Evolutionary conservation across 2,113 vertebrate genomes (phyloP).

Genomic region (Pseudopodoces humilis): DNA sequence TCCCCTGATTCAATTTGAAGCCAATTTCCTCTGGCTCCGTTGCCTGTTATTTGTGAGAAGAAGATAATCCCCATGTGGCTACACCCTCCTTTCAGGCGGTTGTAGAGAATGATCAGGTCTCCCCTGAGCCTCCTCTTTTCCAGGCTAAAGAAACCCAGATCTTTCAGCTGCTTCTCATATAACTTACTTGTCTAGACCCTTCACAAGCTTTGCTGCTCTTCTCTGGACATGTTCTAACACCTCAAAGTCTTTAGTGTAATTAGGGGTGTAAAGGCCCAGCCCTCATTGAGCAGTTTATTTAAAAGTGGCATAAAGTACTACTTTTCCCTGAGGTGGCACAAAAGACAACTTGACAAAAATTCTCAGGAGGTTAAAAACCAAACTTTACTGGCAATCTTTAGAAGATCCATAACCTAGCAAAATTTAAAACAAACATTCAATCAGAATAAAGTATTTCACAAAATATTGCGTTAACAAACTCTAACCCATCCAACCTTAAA

Average conservation of each 20-base stretch:
- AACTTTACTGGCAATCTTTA: background rate
- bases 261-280: background rate
- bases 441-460: background rate
- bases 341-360: background rate
- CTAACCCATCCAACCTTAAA: background rate
- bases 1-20: background rate
- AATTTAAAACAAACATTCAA: background rate
- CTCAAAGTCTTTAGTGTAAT: too few relatives aligned
- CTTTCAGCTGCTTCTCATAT: background rate
- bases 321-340: background rate
- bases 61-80: background rate
- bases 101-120: background rate
- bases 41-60: background rate
- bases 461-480: background rate
- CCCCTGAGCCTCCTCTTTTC: background rate
- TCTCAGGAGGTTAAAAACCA: background rate
- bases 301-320: background rate
- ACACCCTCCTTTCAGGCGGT: background rate
- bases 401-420: background rate
- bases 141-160: background rate
- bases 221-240: background rate
- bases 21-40: background rate
- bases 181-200: background rate
- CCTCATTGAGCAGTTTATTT: background rate
- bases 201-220: background rate